Evolutionary conservation across 2,113 vertebrate genomes (phyloP).

Genomic region (Pollachius pollachius): DNA sequence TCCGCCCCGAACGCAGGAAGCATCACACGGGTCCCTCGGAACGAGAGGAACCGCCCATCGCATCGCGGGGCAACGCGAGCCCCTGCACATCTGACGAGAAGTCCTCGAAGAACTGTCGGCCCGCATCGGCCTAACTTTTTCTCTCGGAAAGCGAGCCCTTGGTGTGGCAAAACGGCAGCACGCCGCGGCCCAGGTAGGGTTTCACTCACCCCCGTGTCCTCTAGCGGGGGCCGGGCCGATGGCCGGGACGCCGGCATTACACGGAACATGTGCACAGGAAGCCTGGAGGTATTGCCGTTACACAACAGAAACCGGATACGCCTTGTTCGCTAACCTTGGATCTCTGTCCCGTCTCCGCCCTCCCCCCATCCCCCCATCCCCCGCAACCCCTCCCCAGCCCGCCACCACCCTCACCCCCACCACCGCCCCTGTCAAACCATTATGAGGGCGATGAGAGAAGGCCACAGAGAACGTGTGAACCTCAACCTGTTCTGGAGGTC

Average conservation of each 20-base stretch:
- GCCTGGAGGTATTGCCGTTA: conserved; percentile 66
- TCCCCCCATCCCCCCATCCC: conserved; percentile 13
- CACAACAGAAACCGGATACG: conserved; percentile 72
- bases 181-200: conserved; percentile 52
- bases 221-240: conserved; percentile 59
- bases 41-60: too few relatives aligned
- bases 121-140: conserved; percentile 31
- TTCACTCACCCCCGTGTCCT: conserved; percentile 60
- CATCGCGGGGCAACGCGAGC: too few relatives aligned
- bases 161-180: conserved; percentile 30
- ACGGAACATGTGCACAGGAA: conserved; percentile 69
- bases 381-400: too few relatives aligned
- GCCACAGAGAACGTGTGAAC: conserved; percentile 54
- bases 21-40: background rate
- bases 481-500: conserved; percentile 41
- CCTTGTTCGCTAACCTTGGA: conserved; percentile 68
- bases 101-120: conserved; percentile 3
- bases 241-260: conserved; percentile 56
- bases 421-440: conserved; percentile 43
- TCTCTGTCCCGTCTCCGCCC: conserved; percentile 52
- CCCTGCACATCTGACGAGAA: too few relatives aligned
- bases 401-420: too few relatives aligned
- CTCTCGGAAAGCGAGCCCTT: conserved; percentile 31
- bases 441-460: conserved; percentile 63
- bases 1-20: background rate